A percentile compares a stretch with the other conserved stretches of the same genome.
Evolutionary conservation across 2,797 vertebrate genomes (phyloP).

Genomic region (Heliangelus exortis): DNA sequence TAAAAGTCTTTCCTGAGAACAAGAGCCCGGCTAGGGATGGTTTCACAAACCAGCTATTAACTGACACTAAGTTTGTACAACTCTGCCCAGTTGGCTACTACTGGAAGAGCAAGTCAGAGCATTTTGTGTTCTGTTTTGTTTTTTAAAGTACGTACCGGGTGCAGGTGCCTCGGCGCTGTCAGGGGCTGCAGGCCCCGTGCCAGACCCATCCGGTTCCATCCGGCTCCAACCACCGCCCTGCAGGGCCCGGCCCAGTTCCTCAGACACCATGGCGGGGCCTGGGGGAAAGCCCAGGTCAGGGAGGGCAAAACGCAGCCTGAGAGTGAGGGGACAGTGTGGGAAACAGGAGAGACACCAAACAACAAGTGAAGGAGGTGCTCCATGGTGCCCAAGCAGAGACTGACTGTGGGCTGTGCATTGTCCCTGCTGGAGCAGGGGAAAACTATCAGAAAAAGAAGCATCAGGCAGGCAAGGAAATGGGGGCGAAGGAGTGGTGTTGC

Average conservation of each 20-base stretch:
- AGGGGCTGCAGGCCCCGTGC: fast-evolving
- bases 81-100: neutral
- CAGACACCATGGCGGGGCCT: fast-evolving
- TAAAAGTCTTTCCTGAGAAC: neutral
- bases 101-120: neutral
- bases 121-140: neutral
- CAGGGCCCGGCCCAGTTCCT: neutral
- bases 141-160: fast-evolving
- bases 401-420: neutral
- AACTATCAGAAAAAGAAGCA: fast-evolving
- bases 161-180: fast-evolving
- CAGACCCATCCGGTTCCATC: neutral
- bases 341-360: neutral
- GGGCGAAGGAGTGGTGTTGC: neutral
- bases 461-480: neutral
- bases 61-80: fast-evolving
- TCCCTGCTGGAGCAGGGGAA: fast-evolving
- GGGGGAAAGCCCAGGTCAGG: fast-evolving
- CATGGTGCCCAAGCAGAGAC: neutral
- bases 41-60: neutral
- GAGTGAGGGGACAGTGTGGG: neutral
- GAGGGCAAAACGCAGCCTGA: neutral
- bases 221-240: fast-evolving
- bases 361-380: neutral
- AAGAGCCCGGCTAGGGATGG: fast-evolving